Percentiles rank a stretch among this genome's conserved stretches.
These are phyloP conservation scores for Rallus crepitans DNA, from an alignment of 2,797 vertebrate species.

Conservation along the genomic window DNA sequence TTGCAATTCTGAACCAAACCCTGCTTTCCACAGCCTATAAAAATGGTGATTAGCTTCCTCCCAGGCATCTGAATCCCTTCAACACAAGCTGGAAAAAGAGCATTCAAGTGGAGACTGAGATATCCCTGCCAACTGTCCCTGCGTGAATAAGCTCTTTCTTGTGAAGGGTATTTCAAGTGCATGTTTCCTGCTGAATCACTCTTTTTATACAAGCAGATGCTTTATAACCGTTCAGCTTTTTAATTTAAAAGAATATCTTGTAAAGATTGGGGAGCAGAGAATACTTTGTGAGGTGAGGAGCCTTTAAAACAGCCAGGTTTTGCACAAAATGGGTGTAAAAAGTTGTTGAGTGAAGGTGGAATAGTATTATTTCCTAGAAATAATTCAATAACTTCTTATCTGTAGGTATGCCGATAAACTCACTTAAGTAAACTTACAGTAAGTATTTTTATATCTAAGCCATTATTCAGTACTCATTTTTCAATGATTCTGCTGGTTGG, in stretches of 20 bases:
- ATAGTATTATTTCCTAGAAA: neutral
- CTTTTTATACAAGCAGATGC: conserved; percentile 51
- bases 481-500: neutral
- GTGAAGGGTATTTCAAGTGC: conserved; percentile 61
- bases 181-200: conserved; percentile 57
- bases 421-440: neutral
- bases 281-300: neutral
- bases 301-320: neutral
- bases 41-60: conserved; percentile 63
- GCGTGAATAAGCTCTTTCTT: conserved; percentile 58
- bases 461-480: neutral
- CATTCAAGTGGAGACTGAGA: conserved; percentile 49
- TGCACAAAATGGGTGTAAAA: neutral
- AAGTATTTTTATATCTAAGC: neutral
- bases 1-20: conserved; percentile 33
- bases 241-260: neutral
- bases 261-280: conserved; percentile 5
- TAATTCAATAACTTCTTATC: neutral
- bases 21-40: conserved; percentile 27
- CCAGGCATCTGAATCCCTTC: conserved; percentile 58
- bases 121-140: conserved; percentile 60
- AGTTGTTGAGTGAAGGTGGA: neutral
- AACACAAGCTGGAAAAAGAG: conserved; percentile 45
- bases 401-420: neutral
- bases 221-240: conserved; percentile 43